phyloP scores from a whole-genome alignment of 2,888 invertebrate species.

The Trisateles emortualis region DNA sequence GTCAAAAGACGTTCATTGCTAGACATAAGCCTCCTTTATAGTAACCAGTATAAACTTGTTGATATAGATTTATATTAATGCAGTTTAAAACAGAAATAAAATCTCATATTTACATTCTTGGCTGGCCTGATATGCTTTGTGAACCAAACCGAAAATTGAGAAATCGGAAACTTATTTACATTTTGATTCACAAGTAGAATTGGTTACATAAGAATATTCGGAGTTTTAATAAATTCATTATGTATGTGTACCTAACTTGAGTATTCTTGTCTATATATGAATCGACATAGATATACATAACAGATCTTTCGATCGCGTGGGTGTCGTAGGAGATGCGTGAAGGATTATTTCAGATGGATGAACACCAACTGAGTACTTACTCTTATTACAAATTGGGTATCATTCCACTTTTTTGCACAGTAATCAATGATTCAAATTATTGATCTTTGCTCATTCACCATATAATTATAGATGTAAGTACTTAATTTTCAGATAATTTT shows the following conservation, averaged over 20 bases:
- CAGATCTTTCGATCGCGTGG: neutral
- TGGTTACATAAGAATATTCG: neutral
- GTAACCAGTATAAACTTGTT: no score
- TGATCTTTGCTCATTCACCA: neutral
- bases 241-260: neutral
- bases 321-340: neutral
- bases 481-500: no score
- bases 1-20: no score
- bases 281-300: neutral
- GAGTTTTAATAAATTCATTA: neutral
- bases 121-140: no score
- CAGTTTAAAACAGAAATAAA: no score
- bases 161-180: slow-evolving; percentile 31
- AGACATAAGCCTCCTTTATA: no score
- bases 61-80: no score
- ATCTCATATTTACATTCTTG: no score
- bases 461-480: no score
- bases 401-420: neutral
- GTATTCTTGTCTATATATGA: neutral
- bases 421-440: neutral
- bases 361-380: neutral
- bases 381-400: neutral
- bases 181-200: slow-evolving; percentile 19
- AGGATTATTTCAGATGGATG: neutral
- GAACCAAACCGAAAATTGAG: neutral